These are phyloP conservation scores for Plebejus melissa DNA, from an alignment of 2,888 invertebrate species.

Conservation along the genomic window DNA sequence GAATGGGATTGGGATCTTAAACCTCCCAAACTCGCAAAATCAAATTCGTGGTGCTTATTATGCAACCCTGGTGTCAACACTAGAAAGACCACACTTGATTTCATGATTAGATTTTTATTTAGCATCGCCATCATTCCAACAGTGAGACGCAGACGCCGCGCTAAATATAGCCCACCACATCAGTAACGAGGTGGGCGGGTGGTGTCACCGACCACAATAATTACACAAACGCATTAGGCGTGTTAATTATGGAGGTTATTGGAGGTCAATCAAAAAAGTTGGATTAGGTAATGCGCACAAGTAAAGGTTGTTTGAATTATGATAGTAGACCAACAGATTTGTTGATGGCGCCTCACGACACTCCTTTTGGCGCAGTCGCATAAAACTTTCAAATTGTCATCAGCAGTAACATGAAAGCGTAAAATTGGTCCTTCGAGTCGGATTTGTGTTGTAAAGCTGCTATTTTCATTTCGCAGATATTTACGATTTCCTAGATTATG, in stretches of 20 bases:
- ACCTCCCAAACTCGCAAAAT: too few relatives aligned
- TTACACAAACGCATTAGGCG: conserved; percentile 1
- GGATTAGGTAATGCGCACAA: neutral
- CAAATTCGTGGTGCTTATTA: too few relatives aligned
- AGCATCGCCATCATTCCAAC: neutral
- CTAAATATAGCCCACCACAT: conserved; percentile 41
- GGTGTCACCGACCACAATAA: conserved; percentile 30
- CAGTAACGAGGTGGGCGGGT: conserved; percentile 50
- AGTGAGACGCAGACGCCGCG: conserved; percentile 30
- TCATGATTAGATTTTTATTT: neutral
- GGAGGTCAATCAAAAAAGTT: neutral
- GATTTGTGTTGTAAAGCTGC: neutral
- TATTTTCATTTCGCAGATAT: conserved; percentile 2
- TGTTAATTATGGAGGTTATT: neutral
- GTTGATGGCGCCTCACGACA: neutral
- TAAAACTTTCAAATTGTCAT: neutral
- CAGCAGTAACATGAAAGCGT: neutral
- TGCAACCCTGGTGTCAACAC: neutral
- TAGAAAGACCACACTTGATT: too few relatives aligned
- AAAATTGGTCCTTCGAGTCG: neutral
- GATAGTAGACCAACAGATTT: neutral
- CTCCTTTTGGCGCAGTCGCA: neutral
- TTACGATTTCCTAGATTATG: conserved; percentile 10
- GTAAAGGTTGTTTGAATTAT: neutral
- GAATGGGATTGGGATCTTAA: neutral